Conservation (phyloP, 1,140 invertebrate species). For the Stegodyphus dumicola region DNA sequence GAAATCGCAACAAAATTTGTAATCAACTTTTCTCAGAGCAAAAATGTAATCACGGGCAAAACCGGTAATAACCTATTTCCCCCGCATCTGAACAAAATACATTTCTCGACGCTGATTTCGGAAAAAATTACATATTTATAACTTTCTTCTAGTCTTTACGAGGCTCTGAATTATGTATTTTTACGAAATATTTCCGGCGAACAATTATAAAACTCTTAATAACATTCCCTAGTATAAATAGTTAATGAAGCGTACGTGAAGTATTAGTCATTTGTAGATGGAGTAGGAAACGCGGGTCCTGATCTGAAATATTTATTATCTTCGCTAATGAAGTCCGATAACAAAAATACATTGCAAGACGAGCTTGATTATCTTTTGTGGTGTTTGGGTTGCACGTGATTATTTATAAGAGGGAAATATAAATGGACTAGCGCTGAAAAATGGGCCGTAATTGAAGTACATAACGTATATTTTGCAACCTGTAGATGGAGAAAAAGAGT, state of each 20-base stretch:
- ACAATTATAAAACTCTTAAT: slow-evolving; percentile 51
- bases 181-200: background rate
- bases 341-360: background rate
- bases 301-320: slow-evolving; percentile 46
- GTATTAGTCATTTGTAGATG: background rate
- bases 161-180: too few relatives aligned
- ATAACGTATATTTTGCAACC: too few relatives aligned
- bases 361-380: slow-evolving; percentile 18
- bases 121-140: too few relatives aligned
- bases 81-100: background rate
- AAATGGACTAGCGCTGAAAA: slow-evolving; percentile 4
- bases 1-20: too few relatives aligned
- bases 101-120: too few relatives aligned
- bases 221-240: slow-evolving; percentile 45
- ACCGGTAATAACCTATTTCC: background rate
- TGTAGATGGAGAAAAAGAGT: too few relatives aligned
- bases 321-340: slow-evolving; percentile 42
- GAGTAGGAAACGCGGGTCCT: background rate
- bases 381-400: background rate
- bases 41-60: too few relatives aligned
- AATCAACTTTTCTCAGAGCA: too few relatives aligned
- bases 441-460: too few relatives aligned
- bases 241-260: slow-evolving; percentile 21
- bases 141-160: too few relatives aligned
- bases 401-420: background rate